Conservation (phyloP, 2,797 vertebrate species). For the Gallinago solitaria region DNA sequence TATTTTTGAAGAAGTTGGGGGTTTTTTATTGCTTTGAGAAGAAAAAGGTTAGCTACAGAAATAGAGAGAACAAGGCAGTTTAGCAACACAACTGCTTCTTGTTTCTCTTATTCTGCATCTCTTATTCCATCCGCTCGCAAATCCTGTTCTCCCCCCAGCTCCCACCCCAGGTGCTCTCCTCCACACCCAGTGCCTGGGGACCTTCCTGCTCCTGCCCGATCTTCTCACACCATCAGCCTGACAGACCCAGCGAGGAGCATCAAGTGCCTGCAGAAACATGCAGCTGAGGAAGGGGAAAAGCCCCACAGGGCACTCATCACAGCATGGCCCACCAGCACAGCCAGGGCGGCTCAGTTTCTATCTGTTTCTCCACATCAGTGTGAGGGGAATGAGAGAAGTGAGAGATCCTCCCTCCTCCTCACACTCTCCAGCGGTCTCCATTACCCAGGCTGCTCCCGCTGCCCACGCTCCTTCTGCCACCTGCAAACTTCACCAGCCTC, state of each 20-base stretch:
- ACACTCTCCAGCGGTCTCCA: background rate
- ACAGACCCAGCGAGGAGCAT: background rate
- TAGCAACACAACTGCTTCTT: conserved; percentile 17
- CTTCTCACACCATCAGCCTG: background rate
- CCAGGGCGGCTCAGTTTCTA: background rate
- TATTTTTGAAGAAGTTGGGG: background rate
- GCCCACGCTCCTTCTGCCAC: background rate
- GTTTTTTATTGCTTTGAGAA: background rate
- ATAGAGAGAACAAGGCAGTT: background rate
- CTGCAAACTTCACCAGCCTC: background rate
- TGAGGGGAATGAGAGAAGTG: background rate
- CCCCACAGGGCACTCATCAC: rapidly evolving
- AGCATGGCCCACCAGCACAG: background rate
- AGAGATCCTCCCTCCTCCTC: background rate
- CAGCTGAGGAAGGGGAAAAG: background rate
- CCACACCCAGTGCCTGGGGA: background rate
- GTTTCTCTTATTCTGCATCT: background rate
- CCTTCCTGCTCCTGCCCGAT: background rate
- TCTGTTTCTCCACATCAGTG: background rate
- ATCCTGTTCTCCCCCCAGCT: background rate
- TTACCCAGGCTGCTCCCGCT: background rate
- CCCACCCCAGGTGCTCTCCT: background rate
- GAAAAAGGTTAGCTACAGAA: conserved; percentile 47
- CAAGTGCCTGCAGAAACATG: background rate
- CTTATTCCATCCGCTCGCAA: background rate